Base-by-base conservation (phyloP, 2,888 invertebrate species). In the Crepidodera aurea region DNA sequence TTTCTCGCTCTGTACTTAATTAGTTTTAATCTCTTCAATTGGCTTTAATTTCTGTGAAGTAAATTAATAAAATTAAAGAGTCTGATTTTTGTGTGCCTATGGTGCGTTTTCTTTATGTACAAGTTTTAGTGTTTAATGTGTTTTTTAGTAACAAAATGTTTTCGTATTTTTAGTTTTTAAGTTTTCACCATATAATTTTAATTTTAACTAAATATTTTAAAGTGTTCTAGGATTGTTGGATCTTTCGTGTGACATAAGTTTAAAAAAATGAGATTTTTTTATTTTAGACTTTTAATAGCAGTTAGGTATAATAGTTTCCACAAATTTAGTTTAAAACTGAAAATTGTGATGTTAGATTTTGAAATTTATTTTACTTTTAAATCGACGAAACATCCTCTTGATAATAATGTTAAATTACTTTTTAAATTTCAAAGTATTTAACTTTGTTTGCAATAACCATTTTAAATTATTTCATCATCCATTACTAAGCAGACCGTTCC, bases 1-100 rank as follows among this genome's bases (percentile, higher is more conserved):
- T 40, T 32, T 16, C 18, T 16, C 18, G 10, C 2, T 16, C 12
- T 42, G 55, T 55, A 55, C 55, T 55, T 44, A 55, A 46, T 44
- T 54, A 42, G 16, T 40, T 12, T 27, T 19, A 34, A 34, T 34
- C 6, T 25, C 40, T 12, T n/a, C 15, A 29, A 57, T 27, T 37
- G 25, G 39, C 50, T 48, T 56, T 56, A 48, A 39, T 19, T 37
- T 48, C n/a, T 44, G 27, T 50, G 39, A 27, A 27, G 13, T 34
- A 37, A 34, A 34, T 37, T 34, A 34, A 40, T 8, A 22, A 22
- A 39, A 22, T 25, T 39, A 32, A 7, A 40, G 15, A 56, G 56
- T 56, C 56, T 56, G 56, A 56, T 39, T 37, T 48, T 18, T 16
- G 10, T 37, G 55, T 44, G 55, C 29, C 32, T 44, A 8, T 18